phyloP scores from a whole-genome alignment of 2,113 vertebrate species.

The Tachuris rubrigastra region DNA sequence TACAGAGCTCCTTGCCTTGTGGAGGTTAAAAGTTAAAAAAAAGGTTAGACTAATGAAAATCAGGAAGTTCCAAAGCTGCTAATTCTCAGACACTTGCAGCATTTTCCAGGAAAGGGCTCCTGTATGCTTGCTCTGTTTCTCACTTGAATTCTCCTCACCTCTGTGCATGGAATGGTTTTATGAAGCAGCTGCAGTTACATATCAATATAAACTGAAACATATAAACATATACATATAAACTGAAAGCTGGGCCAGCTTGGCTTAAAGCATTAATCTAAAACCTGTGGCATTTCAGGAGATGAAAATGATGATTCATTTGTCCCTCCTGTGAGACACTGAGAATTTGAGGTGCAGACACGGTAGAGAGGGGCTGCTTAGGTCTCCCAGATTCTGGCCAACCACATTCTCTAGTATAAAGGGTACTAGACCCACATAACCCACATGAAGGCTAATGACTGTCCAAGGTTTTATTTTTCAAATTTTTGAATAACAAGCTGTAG shows the following conservation, averaged over 20 bases:
- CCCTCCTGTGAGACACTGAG: not conserved
- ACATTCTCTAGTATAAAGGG: not conserved
- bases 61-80: not conserved
- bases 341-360: not conserved
- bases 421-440: not conserved
- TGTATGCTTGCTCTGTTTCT: accelerated
- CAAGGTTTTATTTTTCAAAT: not conserved
- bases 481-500: not conserved
- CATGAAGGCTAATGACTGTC: not conserved
- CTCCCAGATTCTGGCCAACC: not conserved
- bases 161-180: not conserved
- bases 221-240: not conserved
- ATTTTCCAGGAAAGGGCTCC: not conserved
- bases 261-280: not conserved
- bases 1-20: not conserved
- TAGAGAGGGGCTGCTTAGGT: not conserved
- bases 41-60: not conserved
- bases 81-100: not conserved
- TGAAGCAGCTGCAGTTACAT: not conserved
- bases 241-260: not conserved
- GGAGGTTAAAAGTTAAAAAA: not conserved
- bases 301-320: not conserved
- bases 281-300: not conserved
- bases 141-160: not conserved
- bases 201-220: not conserved